A percentile compares a stretch with the other conserved stretches of the same genome.
Conservation (phyloP, 2,888 invertebrate genomes). For the Podotricha telesiphe region DNA sequence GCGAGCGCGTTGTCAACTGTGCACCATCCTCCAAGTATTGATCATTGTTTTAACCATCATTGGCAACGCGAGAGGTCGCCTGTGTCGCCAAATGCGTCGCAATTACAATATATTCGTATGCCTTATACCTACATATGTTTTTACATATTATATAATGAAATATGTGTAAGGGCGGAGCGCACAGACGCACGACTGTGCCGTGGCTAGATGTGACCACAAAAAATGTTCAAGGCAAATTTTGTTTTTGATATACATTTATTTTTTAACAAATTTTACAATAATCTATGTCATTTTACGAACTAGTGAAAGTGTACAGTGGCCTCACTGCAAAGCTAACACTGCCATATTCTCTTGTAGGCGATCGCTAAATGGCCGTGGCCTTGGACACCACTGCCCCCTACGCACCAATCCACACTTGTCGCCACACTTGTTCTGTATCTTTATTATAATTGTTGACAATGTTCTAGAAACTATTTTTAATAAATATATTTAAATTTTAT, state of each 20-base stretch:
- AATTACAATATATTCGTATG: neutral
- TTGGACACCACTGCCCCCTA: neutral
- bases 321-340: slow-evolving; percentile 14
- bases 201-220: too few relatives aligned
- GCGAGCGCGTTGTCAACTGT: neutral
- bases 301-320: slow-evolving; percentile 9
- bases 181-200: neutral
- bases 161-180: neutral
- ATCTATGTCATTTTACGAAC: neutral
- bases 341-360: neutral
- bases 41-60: too few relatives aligned
- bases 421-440: too few relatives aligned
- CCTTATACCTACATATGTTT: too few relatives aligned
- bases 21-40: too few relatives aligned
- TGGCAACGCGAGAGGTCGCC: too few relatives aligned
- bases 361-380: neutral
- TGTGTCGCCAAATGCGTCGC: too few relatives aligned
- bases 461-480: slow-evolving; percentile 1
- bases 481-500: neutral
- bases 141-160: too few relatives aligned
- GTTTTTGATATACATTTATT: slow-evolving; percentile 11
- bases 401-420: neutral
- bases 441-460: too few relatives aligned
- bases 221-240: neutral
- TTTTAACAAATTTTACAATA: slow-evolving; percentile 6